phyloP scores from a whole-genome alignment of 2,113 vertebrate genomes.

The Paradoxurus hermaphroditus region DNA sequence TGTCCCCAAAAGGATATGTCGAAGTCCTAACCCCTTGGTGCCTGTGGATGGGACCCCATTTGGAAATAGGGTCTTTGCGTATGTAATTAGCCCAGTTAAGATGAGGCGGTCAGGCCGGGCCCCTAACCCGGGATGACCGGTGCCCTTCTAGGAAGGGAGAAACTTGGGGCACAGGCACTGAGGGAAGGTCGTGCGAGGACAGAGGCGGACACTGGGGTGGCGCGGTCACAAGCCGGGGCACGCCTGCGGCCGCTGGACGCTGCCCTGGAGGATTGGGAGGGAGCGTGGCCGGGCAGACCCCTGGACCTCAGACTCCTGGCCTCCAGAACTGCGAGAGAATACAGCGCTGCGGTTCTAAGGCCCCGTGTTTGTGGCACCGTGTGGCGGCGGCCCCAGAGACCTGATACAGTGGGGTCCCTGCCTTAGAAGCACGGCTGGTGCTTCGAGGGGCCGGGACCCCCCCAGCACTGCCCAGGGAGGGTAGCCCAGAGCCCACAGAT shows the following conservation, averaged over 20 bases:
- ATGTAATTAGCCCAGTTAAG: background rate
- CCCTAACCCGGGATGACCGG: background rate
- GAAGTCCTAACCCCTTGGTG: no score
- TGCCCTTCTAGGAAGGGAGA: background rate
- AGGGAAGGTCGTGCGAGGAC: background rate
- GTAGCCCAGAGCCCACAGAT: fast-evolving
- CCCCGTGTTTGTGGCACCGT: fast-evolving
- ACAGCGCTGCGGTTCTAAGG: background rate
- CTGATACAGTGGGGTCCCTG: background rate
- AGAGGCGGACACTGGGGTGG: background rate
- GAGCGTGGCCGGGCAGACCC: background rate
- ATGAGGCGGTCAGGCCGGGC: background rate
- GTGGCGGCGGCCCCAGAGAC: background rate
- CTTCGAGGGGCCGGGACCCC: fast-evolving
- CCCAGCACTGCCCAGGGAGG: background rate
- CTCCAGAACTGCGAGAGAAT: background rate
- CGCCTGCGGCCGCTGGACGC: background rate
- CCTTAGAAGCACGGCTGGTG: background rate
- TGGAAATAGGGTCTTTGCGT: background rate
- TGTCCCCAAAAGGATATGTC: background rate
- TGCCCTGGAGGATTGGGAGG: background rate
- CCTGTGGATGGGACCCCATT: background rate
- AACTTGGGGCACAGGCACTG: background rate
- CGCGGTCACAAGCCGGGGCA: background rate
- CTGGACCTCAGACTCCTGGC: background rate